These are phyloP conservation scores for Ciconia maguari DNA, from an alignment of 2,113 vertebrate genomes.

Conservation along the genomic window DNA sequence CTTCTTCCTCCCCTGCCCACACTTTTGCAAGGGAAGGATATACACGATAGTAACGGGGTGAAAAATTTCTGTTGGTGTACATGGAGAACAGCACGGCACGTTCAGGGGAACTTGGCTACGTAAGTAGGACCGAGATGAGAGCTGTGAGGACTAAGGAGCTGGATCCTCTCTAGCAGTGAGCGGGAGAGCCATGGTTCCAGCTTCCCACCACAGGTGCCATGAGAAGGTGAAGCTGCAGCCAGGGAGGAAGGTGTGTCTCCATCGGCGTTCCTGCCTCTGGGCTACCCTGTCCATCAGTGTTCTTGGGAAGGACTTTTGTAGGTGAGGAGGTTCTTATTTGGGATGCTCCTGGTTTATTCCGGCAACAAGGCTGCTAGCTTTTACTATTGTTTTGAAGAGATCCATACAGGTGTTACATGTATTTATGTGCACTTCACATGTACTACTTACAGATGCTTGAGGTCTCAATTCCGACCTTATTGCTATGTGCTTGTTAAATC, in stretches of 20 bases:
- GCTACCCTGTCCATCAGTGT: rapidly evolving
- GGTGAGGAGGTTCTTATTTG: background rate
- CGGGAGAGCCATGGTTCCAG: rapidly evolving
- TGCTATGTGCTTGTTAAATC: background rate
- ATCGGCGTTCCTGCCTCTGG: rapidly evolving
- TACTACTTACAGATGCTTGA: too few species aligned
- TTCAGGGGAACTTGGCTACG: background rate
- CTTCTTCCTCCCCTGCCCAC: background rate
- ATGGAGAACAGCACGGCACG: rapidly evolving
- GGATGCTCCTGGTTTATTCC: background rate
- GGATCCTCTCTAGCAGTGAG: background rate
- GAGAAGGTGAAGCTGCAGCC: background rate
- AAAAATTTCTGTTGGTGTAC: background rate
- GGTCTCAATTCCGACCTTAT: background rate
- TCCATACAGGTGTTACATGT: background rate
- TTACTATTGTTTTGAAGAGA: background rate
- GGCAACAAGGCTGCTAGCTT: background rate
- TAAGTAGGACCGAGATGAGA: background rate
- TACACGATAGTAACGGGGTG: rapidly evolving
- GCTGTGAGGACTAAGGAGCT: background rate
- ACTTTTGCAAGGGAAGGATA: background rate
- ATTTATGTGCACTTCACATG: background rate
- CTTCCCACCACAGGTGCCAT: too few species aligned
- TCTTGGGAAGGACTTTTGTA: background rate
- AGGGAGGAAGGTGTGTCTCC: background rate